Evolutionary conservation across 2,113 vertebrate species (phyloP), one percentile per base, ranked within the genome.

Genomic region (Cacatua alba): DNA sequence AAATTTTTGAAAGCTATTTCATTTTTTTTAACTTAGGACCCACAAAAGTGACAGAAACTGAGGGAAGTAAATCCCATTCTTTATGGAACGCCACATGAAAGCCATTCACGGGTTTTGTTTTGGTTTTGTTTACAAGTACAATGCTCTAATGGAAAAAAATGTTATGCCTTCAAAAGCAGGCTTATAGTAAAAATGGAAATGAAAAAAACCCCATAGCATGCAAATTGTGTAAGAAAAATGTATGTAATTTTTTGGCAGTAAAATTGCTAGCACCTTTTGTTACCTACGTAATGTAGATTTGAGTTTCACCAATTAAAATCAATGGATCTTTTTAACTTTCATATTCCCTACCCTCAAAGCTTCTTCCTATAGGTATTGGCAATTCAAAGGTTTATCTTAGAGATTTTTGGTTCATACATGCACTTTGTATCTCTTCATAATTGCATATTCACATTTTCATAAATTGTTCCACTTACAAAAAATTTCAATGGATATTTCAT

Each of bases 1-100:
- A 46, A 92, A 35, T 68, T 91, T 94, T 92, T 53, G 41, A 82
- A 91, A 86, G 65, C 60, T 44, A 41, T 88, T 92, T 88, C 19
- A 35, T 91, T 91, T 92, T 80, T 92, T 94, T 94, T 88, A 74
- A 89, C 26, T 85, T 51, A 60, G 74, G 44, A 43, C 46, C 68
- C 75, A 79, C 80, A 79, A 95, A 88, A 88, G 76, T 76, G 57
- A 72, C 72, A 79, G 86, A 91, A 91, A 76, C 0, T 4, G 85
- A 91, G 46, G 67, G 62, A 96, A 79, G 39, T 10, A 77, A 89
- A 71, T 83, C n/a, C 64, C 39, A 26, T 62, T 37, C 31, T 87
- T 90, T 49, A 44, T 67, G 33, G 65, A 81, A 43, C 2, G 12
- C 87, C 81, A 79, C 55, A 70, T 92, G 52, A 86, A 87, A 85